Base-by-base conservation (phyloP, 2,888 invertebrate genomes). In the Exephanes ischioxanthus region DNA sequence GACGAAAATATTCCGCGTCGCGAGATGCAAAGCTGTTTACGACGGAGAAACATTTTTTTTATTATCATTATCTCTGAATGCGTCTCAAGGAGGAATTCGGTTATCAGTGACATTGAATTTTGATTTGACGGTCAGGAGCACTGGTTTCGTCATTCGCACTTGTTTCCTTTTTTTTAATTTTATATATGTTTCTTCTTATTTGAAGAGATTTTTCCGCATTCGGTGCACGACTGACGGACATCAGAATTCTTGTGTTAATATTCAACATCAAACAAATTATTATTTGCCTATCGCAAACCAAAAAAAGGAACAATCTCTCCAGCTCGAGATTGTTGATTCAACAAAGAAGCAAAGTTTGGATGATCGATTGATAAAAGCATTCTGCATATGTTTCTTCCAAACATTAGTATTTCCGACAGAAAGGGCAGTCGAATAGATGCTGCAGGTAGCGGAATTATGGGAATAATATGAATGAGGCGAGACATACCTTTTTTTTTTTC, bases 81-180 rank as follows among this genome's bases (percentile, higher is more conserved):
- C 80, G 66, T 77, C 30, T 37, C 68, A 19, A 71, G 26, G 61
- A 61, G 77, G 67, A 66, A 71, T 51, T 70, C 16, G 68, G 79
- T 90, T 90, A 91, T 90, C 91, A 84, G 88, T 91, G 90, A 91
- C 91, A 91, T 91, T 91, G 90, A 90, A 91, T 90, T 89, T 51
- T 14, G 61, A 73, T 68, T 81, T 53, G 80, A 53, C 77, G 68
- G 68, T 73, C 80, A 33, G 41, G 45, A 68, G 19, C 26, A 22
- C 26, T 80, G 14, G 45, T 66, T 78, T 80, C 77, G 53, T 66
- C 14, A 22, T 22, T 26, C 37, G 16, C 26, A 30, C 19, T 37
- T 22, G 16, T 41, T 11, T 53, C n/a, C 14, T 0, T 22, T 58
- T 16, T 30, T 26, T 61, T 30, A 2, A 45, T 11, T 55, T 11